These are phyloP conservation scores for Phortica okadai DNA, from an alignment of 2,888 invertebrate genomes.

Conservation along the genomic window DNA sequence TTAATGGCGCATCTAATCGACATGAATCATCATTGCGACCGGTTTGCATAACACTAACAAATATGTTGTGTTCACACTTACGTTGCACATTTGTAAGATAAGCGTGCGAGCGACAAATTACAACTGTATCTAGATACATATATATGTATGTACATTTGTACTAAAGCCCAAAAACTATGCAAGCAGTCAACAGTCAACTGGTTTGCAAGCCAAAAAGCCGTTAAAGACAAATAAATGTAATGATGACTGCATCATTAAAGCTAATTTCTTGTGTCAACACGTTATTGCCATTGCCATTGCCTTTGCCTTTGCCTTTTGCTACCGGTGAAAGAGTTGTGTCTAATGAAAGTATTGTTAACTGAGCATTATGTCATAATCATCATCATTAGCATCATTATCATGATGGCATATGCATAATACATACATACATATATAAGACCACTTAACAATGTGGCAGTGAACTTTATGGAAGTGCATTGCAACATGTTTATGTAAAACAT, in stretches of 20 bases:
- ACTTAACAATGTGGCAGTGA: slow-evolving; percentile 10
- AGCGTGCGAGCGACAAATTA: no score
- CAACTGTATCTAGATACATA: not conserved
- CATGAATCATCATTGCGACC: not conserved
- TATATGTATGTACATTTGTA: not conserved
- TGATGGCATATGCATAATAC: no score
- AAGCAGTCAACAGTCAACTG: not conserved
- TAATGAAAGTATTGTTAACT: slow-evolving; percentile 18
- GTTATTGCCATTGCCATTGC: no score
- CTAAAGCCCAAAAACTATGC: not conserved
- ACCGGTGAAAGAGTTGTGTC: not conserved
- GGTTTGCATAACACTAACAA: not conserved
- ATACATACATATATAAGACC: no score
- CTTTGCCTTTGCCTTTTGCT: not conserved
- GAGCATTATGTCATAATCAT: not conserved
- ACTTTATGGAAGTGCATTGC: not conserved
- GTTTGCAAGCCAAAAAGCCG: not conserved
- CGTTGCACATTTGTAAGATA: no score
- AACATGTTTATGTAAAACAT: not conserved
- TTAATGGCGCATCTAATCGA: not conserved
- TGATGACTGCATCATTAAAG: slow-evolving; percentile 4
- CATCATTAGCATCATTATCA: not conserved
- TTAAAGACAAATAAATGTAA: slow-evolving; percentile 8
- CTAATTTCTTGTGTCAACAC: slow-evolving; percentile 8
- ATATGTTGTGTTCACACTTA: no score